Evolutionary conservation across 2,113 vertebrate species (phyloP).

Genomic region (Aix galericulata): DNA sequence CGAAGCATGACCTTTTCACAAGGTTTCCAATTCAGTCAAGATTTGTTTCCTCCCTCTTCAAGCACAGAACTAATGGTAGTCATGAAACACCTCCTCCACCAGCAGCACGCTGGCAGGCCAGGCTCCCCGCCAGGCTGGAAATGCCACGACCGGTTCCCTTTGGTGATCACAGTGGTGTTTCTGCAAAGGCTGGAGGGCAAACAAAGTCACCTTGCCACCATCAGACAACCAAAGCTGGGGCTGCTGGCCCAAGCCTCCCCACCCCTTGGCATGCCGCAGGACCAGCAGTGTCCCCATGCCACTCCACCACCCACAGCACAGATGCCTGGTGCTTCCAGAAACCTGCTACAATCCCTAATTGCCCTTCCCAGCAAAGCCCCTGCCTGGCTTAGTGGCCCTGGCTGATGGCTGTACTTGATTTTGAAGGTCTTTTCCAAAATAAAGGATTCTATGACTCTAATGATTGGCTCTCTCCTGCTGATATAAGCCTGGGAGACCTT

Average conservation of each 20-base stretch:
- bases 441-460: not conserved
- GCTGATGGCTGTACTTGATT: not conserved
- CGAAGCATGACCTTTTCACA: conserved; percentile 70
- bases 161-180: accelerated
- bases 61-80: conserved; percentile 35
- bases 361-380: not conserved
- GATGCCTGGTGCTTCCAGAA: not conserved
- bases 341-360: not conserved
- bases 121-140: not conserved
- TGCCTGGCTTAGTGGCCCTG: not conserved
- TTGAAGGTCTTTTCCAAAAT: not conserved
- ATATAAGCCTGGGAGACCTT: not conserved
- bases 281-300: accelerated
- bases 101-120: not conserved
- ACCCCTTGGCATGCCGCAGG: accelerated
- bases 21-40: conserved; percentile 67
- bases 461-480: not conserved
- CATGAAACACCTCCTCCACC: conserved; percentile 56
- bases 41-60: conserved; percentile 57
- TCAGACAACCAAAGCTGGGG: not conserved
- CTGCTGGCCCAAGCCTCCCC: not conserved
- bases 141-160: not conserved
- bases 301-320: accelerated
- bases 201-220: not conserved
- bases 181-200: not conserved